These are phyloP conservation scores for Zelostemma sp. DNA, from an alignment of 1,140 invertebrate species.

Conservation along the genomic window DNA sequence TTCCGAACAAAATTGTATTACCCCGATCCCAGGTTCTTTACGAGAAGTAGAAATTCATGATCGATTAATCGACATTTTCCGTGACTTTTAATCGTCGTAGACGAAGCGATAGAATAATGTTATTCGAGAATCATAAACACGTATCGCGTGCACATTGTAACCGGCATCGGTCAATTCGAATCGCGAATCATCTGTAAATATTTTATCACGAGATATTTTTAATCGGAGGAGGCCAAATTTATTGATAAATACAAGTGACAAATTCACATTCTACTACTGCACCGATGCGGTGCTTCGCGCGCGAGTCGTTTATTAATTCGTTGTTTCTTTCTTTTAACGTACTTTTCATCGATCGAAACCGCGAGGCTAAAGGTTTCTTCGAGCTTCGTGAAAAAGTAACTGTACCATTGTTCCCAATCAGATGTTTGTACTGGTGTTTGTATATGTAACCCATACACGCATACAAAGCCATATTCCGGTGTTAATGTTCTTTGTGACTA, in stretches of 20 bases:
- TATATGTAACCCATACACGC: constrained; percentile 32
- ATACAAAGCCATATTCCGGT: constrained; percentile 31
- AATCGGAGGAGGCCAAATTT: background rate
- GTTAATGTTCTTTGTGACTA: constrained; percentile 35
- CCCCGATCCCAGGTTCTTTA: too few species aligned
- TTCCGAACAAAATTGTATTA: too few species aligned
- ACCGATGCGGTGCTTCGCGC: constrained; percentile 15
- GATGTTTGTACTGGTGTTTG: constrained; percentile 32
- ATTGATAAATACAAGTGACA: background rate
- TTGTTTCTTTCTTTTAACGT: constrained; percentile 28
- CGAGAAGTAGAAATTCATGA: too few species aligned
- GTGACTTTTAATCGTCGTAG: too few species aligned
- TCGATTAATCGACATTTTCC: too few species aligned
- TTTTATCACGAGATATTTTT: background rate
- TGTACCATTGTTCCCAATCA: constrained; percentile 21
- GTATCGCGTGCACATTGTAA: too few species aligned
- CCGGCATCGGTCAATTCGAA: background rate
- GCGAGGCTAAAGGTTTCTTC: too few species aligned
- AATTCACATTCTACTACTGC: constrained; percentile 1
- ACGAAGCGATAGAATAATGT: too few species aligned
- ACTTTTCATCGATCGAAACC: constrained; percentile 26
- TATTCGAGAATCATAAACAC: too few species aligned
- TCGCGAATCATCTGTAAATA: background rate
- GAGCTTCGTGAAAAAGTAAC: too few species aligned
- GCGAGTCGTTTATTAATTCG: constrained; percentile 19